Percentiles rank a stretch among this genome's conserved stretches.
Evolutionary conservation across 2,888 invertebrate species (phyloP).

Genomic region (Meghimatium bilineatum): DNA sequence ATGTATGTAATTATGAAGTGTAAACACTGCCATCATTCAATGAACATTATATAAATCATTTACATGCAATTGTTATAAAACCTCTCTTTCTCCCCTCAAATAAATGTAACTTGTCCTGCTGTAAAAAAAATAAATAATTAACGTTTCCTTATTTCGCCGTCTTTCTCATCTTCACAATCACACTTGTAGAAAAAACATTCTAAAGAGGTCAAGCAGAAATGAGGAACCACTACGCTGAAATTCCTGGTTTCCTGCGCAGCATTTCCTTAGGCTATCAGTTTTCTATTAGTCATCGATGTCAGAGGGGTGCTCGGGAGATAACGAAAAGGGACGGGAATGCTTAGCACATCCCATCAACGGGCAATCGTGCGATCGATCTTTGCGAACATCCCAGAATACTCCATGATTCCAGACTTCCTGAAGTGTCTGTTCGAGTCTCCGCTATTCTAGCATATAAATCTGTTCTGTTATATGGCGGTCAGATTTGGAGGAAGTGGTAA

Average conservation of each 20-base stretch:
- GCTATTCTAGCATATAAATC: neutral
- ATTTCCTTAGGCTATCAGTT: constrained; percentile 7
- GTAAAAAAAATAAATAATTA: neutral
- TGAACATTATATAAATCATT: too few relatives aligned
- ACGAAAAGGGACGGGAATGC: constrained; percentile 12
- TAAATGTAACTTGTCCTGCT: too few relatives aligned
- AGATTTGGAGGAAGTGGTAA: neutral
- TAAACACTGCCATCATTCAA: too few relatives aligned
- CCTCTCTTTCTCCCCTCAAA: too few relatives aligned
- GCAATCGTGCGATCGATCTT: constrained; percentile 22
- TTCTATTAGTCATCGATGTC: constrained; percentile 34
- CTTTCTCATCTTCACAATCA: neutral
- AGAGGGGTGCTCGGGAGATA: constrained; percentile 19
- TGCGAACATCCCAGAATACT: neutral
- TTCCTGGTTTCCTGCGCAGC: neutral
- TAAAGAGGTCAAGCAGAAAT: neutral
- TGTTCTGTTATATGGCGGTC: neutral
- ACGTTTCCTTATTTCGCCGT: neutral
- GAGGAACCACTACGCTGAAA: neutral
- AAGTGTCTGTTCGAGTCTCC: neutral
- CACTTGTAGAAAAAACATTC: neutral
- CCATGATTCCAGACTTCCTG: neutral
- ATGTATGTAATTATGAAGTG: too few relatives aligned
- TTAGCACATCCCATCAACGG: constrained; percentile 25
- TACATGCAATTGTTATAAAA: too few relatives aligned